These are phyloP conservation scores for Sinocyclocheilus anophthalmus DNA, from an alignment of 2,113 vertebrate genomes.

Conservation along the genomic window DNA sequence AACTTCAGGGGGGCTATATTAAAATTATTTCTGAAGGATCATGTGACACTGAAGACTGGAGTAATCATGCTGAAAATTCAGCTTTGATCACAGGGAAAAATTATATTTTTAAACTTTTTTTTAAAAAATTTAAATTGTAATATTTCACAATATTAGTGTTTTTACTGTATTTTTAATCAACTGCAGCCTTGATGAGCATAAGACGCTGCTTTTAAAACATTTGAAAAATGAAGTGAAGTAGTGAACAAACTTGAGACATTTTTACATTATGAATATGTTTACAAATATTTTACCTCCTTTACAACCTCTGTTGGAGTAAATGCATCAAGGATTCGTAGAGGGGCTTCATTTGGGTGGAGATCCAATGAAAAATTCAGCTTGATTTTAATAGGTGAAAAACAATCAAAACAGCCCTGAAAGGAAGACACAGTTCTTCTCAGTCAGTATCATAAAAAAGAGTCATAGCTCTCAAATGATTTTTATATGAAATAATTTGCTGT, in stretches of 20 bases:
- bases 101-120: no score
- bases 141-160: not conserved
- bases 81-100: no score
- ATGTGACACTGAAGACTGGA: not conserved
- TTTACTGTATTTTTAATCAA: not conserved
- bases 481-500: not conserved
- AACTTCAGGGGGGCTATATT: no score
- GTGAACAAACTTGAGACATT: not conserved
- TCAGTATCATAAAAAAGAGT: not conserved
- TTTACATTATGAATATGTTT: not conserved
- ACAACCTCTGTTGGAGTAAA: conserved; percentile 47
- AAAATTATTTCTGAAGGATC: not conserved
- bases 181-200: not conserved
- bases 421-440: not conserved
- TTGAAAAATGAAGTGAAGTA: not conserved
- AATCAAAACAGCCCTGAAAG: conserved; percentile 60
- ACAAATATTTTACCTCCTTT: conserved; percentile 51
- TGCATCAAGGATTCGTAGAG: conserved; percentile 52
- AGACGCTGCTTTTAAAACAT: not conserved
- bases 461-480: not conserved
- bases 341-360: not conserved
- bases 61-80: no score
- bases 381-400: conserved; percentile 60
- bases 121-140: no score
- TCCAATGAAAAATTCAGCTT: conserved; percentile 51